Conservation (phyloP, 2,113 vertebrate genomes). For the Paradoxurus hermaphroditus region DNA sequence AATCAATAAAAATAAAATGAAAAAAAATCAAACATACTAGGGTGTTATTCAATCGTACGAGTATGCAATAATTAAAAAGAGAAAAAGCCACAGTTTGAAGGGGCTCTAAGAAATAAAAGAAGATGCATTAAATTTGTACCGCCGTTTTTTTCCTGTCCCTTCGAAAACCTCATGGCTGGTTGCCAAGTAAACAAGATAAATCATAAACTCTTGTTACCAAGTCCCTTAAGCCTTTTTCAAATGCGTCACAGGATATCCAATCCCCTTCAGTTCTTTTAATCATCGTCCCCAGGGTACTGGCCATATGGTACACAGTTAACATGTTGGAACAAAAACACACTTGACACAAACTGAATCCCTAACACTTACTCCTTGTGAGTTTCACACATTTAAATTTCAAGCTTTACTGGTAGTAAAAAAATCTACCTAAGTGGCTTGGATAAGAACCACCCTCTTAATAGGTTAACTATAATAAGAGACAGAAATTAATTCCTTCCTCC, state of each 20-base stretch:
- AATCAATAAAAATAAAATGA: background rate
- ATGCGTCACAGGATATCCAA: conserved; percentile 43
- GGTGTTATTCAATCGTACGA: background rate
- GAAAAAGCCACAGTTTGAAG: background rate
- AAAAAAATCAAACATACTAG: background rate
- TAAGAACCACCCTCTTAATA: background rate
- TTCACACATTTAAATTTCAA: background rate
- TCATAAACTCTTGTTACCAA: background rate
- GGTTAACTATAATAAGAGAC: background rate
- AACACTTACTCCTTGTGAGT: background rate
- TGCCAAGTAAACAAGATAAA: conserved; percentile 34
- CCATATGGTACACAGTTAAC: background rate
- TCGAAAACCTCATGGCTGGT: background rate
- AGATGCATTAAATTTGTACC: background rate
- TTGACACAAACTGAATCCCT: background rate
- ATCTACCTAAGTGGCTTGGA: background rate
- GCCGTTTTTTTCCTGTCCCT: background rate
- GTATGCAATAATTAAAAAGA: background rate
- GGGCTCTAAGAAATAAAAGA: background rate
- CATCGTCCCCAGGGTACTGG: background rate
- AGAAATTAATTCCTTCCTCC: conserved; percentile 21
- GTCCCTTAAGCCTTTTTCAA: conserved; percentile 56
- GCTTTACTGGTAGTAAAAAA: conserved; percentile 5
- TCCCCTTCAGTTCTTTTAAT: conserved; percentile 5
- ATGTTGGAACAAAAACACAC: background rate